A percentile compares a stretch with the other conserved stretches of the same genome.
Conservation (phyloP, 2,113 vertebrate genomes). For the Malurus elegans region DNA sequence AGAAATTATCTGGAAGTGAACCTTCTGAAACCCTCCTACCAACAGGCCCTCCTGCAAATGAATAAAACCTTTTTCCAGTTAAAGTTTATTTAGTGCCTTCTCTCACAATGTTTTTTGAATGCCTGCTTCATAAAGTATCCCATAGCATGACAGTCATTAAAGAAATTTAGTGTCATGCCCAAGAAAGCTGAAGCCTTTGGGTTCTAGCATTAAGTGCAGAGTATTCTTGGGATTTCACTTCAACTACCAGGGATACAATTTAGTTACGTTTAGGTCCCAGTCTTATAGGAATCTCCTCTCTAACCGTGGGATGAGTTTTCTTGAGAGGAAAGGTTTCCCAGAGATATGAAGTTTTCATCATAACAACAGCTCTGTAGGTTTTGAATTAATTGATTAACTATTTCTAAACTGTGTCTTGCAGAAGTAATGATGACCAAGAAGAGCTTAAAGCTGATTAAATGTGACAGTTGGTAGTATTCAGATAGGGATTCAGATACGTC, state of each 20-base stretch:
- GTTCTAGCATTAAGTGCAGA: background rate
- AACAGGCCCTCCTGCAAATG: background rate
- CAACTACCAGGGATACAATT: background rate
- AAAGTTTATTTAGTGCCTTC: background rate
- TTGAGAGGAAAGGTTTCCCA: background rate
- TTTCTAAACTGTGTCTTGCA: background rate
- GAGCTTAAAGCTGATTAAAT: conserved; percentile 2
- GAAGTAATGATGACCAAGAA: background rate
- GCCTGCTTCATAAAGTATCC: background rate
- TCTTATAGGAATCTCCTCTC: background rate
- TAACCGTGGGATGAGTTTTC: background rate
- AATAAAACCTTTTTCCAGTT: background rate
- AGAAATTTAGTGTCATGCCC: background rate
- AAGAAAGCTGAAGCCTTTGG: background rate
- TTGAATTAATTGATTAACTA: background rate
- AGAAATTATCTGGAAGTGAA: background rate
- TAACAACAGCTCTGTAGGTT: background rate
- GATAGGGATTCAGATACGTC: background rate
- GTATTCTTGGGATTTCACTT: background rate
- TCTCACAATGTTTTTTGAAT: background rate
- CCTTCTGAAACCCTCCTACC: background rate
- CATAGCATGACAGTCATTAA: background rate
- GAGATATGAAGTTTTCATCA: background rate
- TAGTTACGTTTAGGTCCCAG: background rate
- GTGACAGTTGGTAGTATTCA: background rate